Percentiles rank a stretch among this genome's conserved stretches.
Evolutionary conservation across 2,888 invertebrate genomes (phyloP).

Genomic region (Rhagophthalmus giganteus): DNA sequence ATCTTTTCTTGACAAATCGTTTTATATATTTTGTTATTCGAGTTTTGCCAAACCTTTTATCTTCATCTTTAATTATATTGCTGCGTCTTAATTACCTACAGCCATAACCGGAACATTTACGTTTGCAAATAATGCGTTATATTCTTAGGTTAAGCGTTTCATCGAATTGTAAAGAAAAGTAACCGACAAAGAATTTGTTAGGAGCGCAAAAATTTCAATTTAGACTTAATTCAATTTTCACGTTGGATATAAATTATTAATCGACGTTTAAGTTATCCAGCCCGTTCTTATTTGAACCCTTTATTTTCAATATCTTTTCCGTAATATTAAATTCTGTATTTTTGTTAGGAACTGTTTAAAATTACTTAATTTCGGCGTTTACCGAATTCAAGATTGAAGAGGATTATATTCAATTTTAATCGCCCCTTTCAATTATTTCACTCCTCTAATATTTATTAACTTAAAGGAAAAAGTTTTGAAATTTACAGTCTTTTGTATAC

Average conservation of each 20-base stretch:
- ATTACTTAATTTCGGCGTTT: constrained; percentile 14
- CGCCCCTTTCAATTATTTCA: constrained; percentile 5
- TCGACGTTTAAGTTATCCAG: constrained; percentile 9
- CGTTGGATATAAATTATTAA: constrained; percentile 9
- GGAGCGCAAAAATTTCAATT: too few relatives aligned
- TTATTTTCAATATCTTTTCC: constrained; percentile 14
- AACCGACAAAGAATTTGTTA: too few relatives aligned
- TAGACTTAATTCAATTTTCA: constrained; percentile 9
- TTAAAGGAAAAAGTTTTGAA: constrained; percentile 2
- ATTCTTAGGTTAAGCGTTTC: neutral
- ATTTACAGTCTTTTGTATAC: too few relatives aligned
- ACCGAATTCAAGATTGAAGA: constrained; percentile 10
- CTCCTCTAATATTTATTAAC: neutral
- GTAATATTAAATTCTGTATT: constrained; percentile 15
- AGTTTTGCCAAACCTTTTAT: neutral
- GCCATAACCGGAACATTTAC: too few relatives aligned
- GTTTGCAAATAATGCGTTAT: too few relatives aligned
- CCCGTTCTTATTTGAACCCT: constrained; percentile 8
- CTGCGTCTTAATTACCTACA: too few relatives aligned
- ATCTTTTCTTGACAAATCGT: constrained; percentile 7
- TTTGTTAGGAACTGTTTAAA: constrained; percentile 7
- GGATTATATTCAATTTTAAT: constrained; percentile 13
- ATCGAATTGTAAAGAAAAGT: constrained; percentile 3
- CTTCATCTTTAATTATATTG: too few relatives aligned
- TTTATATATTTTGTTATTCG: constrained; percentile 1